Conservation (phyloP, 2,113 vertebrate species). For the Genyomyrus donnyi region DNA sequence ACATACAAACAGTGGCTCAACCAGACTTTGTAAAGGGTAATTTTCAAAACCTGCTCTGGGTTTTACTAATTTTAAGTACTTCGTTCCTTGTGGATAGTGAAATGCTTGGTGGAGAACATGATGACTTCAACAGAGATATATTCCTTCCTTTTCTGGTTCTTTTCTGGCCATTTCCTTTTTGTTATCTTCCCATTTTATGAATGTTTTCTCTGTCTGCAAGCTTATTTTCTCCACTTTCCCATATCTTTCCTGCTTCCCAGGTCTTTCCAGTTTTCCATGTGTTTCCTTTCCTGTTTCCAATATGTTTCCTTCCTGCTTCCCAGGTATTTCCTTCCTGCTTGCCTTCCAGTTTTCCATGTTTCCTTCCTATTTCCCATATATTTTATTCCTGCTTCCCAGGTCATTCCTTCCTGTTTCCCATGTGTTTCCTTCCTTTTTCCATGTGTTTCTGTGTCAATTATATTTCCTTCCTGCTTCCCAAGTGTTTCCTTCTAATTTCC, state of each 20-base stretch:
- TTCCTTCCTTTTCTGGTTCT: not conserved
- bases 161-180: not conserved
- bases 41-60: not conserved
- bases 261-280: not conserved
- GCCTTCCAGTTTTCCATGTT: not conserved
- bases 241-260: not conserved
- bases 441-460: not conserved
- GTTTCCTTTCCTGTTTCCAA: not conserved
- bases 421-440: not conserved
- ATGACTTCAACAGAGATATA: not conserved
- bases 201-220: not conserved
- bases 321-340: not conserved
- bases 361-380: not conserved
- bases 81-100: not conserved
- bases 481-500: not conserved
- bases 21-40: not conserved
- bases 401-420: not conserved
- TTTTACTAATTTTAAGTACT: not conserved
- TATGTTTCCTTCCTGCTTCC: not conserved
- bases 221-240: not conserved
- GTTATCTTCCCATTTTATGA: not conserved
- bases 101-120: not conserved
- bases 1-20: not conserved
- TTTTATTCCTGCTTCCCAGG: not conserved
- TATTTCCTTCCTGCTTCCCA: constrained; percentile 1